phyloP scores from a whole-genome alignment of 1,140 invertebrate species.

The Drosophila pseudoananassae region DNA sequence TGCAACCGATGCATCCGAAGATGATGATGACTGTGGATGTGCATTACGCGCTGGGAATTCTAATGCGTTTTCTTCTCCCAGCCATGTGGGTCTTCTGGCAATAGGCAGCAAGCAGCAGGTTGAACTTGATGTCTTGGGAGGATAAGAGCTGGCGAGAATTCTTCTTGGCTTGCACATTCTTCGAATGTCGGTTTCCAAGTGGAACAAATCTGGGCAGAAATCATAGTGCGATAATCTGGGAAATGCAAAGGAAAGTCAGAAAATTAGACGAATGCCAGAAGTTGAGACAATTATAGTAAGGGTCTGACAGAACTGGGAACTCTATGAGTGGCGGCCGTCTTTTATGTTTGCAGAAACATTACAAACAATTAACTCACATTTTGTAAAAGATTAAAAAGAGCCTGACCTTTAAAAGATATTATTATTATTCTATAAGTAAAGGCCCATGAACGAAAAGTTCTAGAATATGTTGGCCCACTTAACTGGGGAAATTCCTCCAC shows the following conservation, averaged over 20 bases:
- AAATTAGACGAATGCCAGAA: constrained; percentile 22
- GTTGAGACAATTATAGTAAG: constrained; percentile 26
- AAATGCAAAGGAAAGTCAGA: constrained; percentile 25
- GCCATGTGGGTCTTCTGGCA: constrained; percentile 2
- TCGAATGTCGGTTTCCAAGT: constrained; percentile 32
- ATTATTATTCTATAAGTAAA: background rate
- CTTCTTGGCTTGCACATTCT: constrained; percentile 36
- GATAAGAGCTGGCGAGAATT: constrained; percentile 41
- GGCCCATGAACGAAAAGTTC: background rate
- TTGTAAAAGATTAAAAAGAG: background rate
- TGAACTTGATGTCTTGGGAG: constrained; percentile 35
- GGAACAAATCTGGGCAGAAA: constrained; percentile 44
- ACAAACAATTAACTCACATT: background rate
- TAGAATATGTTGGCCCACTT: constrained; percentile 24
- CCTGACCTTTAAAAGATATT: too few species aligned
- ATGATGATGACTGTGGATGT: constrained; percentile 18
- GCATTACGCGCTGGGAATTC: constrained; percentile 28
- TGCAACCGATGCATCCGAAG: constrained; percentile 28
- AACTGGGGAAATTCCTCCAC: constrained; percentile 28
- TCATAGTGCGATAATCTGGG: constrained; percentile 36
- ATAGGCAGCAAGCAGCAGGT: constrained; percentile 12
- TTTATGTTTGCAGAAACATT: constrained; percentile 15
- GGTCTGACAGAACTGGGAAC: constrained; percentile 8
- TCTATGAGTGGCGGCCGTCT: constrained; percentile 19
- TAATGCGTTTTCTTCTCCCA: constrained; percentile 13